phyloP scores from a whole-genome alignment of 2,113 vertebrate genomes.

The Microcebus lehilahytsara region DNA sequence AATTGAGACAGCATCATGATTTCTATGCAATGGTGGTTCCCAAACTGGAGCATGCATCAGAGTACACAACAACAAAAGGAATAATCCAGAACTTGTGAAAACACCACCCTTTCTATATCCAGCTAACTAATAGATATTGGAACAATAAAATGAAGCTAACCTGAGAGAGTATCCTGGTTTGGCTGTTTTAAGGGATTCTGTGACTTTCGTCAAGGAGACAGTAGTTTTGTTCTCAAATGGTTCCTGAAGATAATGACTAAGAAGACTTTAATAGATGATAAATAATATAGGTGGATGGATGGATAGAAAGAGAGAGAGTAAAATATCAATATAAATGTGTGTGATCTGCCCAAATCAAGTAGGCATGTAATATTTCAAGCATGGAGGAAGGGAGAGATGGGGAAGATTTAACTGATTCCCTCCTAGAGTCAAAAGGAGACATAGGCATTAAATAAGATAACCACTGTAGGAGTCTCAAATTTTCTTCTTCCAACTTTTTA shows the following conservation, averaged over 20 bases:
- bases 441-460: not conserved
- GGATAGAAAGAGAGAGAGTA: not conserved
- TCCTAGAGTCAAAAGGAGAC: not conserved
- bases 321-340: not conserved
- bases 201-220: not conserved
- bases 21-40: not conserved
- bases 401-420: not conserved
- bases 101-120: not conserved
- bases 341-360: not conserved
- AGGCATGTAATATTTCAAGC: not conserved
- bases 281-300: not conserved
- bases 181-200: not conserved
- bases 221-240: not conserved
- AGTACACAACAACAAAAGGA: not conserved
- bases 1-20: not conserved
- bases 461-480: not conserved
- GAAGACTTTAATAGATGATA: not conserved
- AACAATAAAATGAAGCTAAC: not conserved
- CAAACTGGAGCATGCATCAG: not conserved
- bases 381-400: not conserved
- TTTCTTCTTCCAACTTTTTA: not conserved
- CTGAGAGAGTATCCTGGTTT: not conserved
- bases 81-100: constrained; percentile 10
- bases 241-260: constrained; percentile 41
- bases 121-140: not conserved